Conservation (phyloP, 1,140 invertebrate genomes). For the Ptiloglossa arizonensis region DNA sequence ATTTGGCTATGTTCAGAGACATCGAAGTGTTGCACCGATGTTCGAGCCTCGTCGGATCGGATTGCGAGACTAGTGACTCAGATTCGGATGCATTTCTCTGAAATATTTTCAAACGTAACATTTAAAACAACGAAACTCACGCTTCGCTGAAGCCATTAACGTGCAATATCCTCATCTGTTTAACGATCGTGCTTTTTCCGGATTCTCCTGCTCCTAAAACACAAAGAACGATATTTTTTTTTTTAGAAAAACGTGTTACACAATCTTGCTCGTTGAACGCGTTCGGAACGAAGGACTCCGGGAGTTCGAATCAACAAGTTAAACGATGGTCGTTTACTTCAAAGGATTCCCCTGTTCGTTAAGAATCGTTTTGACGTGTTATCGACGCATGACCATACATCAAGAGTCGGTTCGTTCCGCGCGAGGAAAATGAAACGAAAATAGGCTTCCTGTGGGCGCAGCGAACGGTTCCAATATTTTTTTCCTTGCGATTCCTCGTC, state of each 20-base stretch:
- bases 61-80: too few relatives aligned
- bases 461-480: not conserved
- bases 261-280: not conserved
- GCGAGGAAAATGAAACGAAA: not conserved
- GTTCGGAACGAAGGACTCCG: not conserved
- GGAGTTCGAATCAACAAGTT: not conserved
- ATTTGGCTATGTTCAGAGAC: too few relatives aligned
- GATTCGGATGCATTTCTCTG: too few relatives aligned
- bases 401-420: not conserved
- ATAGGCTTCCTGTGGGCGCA: not conserved
- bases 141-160: slow-evolving; percentile 98
- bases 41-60: too few relatives aligned
- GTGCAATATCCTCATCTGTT: slow-evolving; percentile 99
- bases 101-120: too few relatives aligned
- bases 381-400: not conserved
- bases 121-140: slow-evolving; percentile 81
- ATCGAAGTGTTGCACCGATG: too few relatives aligned
- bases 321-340: not conserved
- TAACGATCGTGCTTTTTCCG: slow-evolving; percentile 99
- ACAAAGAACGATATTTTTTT: slow-evolving; percentile 32
- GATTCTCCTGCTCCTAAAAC: slow-evolving; percentile 95
- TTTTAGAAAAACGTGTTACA: not conserved
- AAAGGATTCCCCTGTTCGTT: not conserved
- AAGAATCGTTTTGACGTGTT: not conserved
- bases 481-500: not conserved